These are phyloP conservation scores for Littorina saxatilis DNA, from an alignment of 1,140 invertebrate genomes.

Conservation along the genomic window DNA sequence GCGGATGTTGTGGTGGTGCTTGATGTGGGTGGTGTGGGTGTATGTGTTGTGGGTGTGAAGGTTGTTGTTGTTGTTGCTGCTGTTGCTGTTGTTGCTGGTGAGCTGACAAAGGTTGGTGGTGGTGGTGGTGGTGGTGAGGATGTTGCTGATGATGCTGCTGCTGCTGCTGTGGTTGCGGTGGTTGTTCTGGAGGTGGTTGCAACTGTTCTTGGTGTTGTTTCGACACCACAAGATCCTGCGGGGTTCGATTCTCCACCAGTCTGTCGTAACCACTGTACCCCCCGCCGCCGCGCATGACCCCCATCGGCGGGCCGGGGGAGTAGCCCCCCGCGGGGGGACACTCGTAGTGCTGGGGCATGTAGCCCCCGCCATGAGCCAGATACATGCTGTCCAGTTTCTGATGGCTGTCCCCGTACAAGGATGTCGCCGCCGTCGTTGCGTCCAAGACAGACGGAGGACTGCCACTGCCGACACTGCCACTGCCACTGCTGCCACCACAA, in stretches of 20 bases:
- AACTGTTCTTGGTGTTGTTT: constrained; percentile 15
- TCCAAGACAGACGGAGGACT: constrained; percentile 7
- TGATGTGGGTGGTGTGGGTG: background rate
- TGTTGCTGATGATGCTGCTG: no score
- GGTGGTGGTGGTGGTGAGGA: constrained; percentile 20
- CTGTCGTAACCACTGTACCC: constrained; percentile 28
- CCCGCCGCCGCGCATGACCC: background rate
- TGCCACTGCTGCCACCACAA: background rate
- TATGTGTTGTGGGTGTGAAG: constrained; percentile 19
- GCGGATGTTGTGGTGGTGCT: constrained; percentile 9
- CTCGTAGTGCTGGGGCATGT: constrained; percentile 1
- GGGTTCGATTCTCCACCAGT: constrained; percentile 37
- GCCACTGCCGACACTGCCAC: background rate
- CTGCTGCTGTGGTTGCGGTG: constrained; percentile 35
- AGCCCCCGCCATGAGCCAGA: background rate
- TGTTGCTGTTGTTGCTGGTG: constrained; percentile 35
- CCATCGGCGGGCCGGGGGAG: background rate
- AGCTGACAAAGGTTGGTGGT: background rate
- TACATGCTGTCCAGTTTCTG: constrained; percentile 15
- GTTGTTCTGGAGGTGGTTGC: constrained; percentile 22
- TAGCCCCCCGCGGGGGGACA: background rate
- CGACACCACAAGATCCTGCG: constrained; percentile 26
- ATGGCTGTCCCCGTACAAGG: background rate
- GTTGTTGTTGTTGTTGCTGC: constrained; percentile 14
- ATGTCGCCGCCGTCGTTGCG: constrained; percentile 3